These are phyloP conservation scores for Kryphioiulus occultus DNA, from an alignment of 2,888 invertebrate species.

Conservation along the genomic window DNA sequence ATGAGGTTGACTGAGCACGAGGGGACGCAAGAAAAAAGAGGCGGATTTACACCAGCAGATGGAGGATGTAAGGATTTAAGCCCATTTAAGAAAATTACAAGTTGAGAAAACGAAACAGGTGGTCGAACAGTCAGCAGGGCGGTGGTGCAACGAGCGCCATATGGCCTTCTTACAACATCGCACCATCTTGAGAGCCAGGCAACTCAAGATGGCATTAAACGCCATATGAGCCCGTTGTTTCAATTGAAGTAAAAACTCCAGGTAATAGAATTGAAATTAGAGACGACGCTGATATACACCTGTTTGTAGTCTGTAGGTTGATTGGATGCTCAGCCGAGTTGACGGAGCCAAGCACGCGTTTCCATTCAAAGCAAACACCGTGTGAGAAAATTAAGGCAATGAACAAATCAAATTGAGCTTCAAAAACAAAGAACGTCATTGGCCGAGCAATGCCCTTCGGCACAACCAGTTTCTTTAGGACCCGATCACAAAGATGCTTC, in stretches of 20 bases:
- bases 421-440: too few relatives aligned
- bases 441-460: too few relatives aligned
- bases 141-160: neutral
- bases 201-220: neutral
- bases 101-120: constrained; percentile 8
- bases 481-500: too few relatives aligned
- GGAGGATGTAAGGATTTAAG: constrained; percentile 25
- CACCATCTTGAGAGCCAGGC: neutral
- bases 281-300: neutral
- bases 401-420: too few relatives aligned
- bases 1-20: neutral
- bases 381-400: too few relatives aligned
- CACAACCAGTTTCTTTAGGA: too few relatives aligned
- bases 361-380: too few relatives aligned
- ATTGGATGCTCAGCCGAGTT: too few relatives aligned
- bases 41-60: constrained; percentile 13
- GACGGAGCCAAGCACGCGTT: too few relatives aligned
- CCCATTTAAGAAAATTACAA: neutral
- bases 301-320: neutral
- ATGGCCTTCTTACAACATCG: neutral
- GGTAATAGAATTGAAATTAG: neutral
- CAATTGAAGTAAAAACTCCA: neutral
- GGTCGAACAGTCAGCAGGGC: neutral
- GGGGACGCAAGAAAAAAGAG: neutral
- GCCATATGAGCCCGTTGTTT: neutral